These are phyloP conservation scores for Tupiocoris notatus DNA, from an alignment of 2,888 invertebrate species.

Conservation along the genomic window DNA sequence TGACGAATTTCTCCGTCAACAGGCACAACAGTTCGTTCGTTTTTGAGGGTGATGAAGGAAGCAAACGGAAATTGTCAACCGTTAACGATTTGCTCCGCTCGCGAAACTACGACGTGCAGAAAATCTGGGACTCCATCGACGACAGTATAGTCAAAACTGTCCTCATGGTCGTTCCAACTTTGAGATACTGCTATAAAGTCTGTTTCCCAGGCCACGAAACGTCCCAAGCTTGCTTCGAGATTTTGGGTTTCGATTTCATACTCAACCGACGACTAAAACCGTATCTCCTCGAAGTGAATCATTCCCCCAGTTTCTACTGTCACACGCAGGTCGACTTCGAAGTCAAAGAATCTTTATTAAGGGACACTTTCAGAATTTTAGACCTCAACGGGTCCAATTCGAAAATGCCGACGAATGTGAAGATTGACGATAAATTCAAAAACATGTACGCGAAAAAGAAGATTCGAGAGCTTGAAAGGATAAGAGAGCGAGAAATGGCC, in stretches of 20 bases:
- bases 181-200: constrained; percentile 82
- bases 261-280: constrained; percentile 83
- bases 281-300: constrained; percentile 85
- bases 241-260: constrained; percentile 86
- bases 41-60: constrained; percentile 81
- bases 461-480: neutral
- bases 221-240: constrained; percentile 84
- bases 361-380: constrained; percentile 74
- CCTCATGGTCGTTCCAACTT: constrained; percentile 80
- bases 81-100: constrained; percentile 71
- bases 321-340: constrained; percentile 81
- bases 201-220: constrained; percentile 86
- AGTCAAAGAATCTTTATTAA: constrained; percentile 75
- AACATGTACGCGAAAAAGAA: constrained; percentile 10
- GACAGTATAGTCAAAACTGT: constrained; percentile 89
- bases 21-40: constrained; percentile 84
- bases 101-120: constrained; percentile 67
- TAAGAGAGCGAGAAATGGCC: neutral
- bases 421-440: neutral
- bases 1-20: constrained; percentile 92
- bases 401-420: neutral
- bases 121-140: constrained; percentile 80
- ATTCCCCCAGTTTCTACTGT: constrained; percentile 90
- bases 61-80: constrained; percentile 79
- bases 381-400: constrained; percentile 70